phyloP scores from a whole-genome alignment of 2,113 vertebrate genomes.

The Lontra canadensis region DNA sequence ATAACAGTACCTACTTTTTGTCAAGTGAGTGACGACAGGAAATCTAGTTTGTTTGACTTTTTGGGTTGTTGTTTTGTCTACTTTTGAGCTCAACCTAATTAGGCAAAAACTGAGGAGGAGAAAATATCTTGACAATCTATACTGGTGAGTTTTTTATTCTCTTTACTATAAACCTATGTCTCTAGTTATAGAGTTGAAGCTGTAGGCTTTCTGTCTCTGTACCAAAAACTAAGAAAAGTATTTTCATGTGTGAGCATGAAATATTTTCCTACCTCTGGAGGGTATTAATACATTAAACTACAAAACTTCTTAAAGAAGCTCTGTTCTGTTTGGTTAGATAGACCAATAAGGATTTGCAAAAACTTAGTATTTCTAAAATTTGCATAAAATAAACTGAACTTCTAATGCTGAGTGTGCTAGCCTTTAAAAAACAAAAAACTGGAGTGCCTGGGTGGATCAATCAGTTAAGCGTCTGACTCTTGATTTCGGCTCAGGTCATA shows the following conservation, averaged over 20 bases:
- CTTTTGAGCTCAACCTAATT: background rate
- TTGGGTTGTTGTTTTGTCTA: background rate
- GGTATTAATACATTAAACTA: background rate
- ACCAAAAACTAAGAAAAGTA: background rate
- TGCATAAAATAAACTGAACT: background rate
- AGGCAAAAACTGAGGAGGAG: background rate
- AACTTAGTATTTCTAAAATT: conserved; percentile 34
- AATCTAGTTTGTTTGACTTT: background rate
- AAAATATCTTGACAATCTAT: background rate
- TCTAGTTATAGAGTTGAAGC: background rate
- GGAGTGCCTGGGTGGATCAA: background rate
- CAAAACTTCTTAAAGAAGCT: background rate
- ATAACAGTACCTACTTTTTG: background rate
- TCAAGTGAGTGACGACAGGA: background rate
- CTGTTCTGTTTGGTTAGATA: background rate
- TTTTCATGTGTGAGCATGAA: background rate
- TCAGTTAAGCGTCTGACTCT: background rate
- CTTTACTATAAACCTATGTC: background rate
- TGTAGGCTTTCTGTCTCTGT: background rate
- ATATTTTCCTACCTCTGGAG: background rate
- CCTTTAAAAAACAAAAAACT: background rate
- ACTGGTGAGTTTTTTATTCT: background rate
- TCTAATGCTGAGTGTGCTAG: background rate
- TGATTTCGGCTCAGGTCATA: background rate
- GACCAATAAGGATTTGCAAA: background rate